A percentile compares a stretch with the other conserved stretches of the same genome.
These are phyloP conservation scores for Drosophila quadrilineata DNA, from an alignment of 1,140 invertebrate genomes.

Conservation along the genomic window DNA sequence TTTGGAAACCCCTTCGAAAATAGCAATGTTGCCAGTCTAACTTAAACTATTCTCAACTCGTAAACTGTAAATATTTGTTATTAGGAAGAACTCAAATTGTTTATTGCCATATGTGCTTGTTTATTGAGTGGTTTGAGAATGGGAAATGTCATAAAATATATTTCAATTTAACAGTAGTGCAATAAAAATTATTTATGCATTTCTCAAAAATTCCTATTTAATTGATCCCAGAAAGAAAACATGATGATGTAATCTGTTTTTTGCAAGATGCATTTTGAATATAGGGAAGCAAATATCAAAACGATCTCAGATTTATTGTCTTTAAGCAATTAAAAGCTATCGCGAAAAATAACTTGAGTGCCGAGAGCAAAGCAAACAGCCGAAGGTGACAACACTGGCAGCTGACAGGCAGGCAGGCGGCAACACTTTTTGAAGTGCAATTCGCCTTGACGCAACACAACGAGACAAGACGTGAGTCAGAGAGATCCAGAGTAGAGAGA, in stretches of 20 bases:
- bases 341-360: conserved; percentile 3
- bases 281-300: conserved; percentile 4
- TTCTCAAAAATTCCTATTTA: too few species aligned
- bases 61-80: background rate
- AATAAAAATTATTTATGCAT: too few species aligned
- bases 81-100: background rate
- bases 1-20: too few species aligned
- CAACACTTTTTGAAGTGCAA: conserved; percentile 35
- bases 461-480: conserved; percentile 15
- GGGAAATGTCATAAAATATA: too few species aligned
- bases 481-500: too few species aligned
- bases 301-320: conserved; percentile 18
- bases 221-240: too few species aligned
- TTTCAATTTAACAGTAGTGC: too few species aligned
- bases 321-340: conserved; percentile 27
- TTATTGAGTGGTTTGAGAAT: too few species aligned
- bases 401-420: too few species aligned
- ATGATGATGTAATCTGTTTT: background rate
- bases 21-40: too few species aligned
- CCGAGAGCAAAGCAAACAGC: conserved; percentile 15
- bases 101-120: too few species aligned
- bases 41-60: background rate
- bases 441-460: conserved; percentile 1
- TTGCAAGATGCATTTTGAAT: background rate
- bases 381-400: conserved; percentile 29